Conservation (phyloP, 2,797 vertebrate species). For the Coracias cyanogaster region DNA sequence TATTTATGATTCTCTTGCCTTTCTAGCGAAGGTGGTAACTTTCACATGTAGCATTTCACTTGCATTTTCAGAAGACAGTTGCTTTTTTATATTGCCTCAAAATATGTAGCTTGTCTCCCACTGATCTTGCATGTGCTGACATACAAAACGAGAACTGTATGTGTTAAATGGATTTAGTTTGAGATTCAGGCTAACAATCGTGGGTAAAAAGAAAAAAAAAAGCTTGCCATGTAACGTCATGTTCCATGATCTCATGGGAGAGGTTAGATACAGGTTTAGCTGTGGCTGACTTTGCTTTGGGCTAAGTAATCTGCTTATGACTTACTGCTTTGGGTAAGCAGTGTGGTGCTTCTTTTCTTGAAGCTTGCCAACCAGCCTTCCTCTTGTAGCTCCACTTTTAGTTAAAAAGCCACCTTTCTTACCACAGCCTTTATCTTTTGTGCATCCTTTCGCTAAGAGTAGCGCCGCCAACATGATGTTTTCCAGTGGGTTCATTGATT, state of each 20-base stretch:
- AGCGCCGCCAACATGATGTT: not conserved
- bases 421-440: not conserved
- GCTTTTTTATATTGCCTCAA: not conserved
- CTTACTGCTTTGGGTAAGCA: not conserved
- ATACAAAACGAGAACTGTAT: not conserved
- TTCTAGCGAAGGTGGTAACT: slow-evolving; percentile 41
- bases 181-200: not conserved
- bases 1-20: slow-evolving; percentile 67
- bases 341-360: not conserved
- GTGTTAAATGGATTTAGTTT: not conserved
- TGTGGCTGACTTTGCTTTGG: not conserved
- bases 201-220: not conserved
- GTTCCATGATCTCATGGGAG: not conserved
- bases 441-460: not conserved
- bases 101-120: not conserved
- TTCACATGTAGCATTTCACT: not conserved
- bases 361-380: not conserved
- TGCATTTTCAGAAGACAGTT: not conserved
- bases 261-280: not conserved
- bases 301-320: not conserved
- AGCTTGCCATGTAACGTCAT: not conserved
- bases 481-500: not conserved
- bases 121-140: not conserved
- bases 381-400: not conserved
- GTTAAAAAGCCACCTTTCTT: not conserved